Conservation (phyloP, 2,797 vertebrate species). For the Furcifer pardalis region DNA sequence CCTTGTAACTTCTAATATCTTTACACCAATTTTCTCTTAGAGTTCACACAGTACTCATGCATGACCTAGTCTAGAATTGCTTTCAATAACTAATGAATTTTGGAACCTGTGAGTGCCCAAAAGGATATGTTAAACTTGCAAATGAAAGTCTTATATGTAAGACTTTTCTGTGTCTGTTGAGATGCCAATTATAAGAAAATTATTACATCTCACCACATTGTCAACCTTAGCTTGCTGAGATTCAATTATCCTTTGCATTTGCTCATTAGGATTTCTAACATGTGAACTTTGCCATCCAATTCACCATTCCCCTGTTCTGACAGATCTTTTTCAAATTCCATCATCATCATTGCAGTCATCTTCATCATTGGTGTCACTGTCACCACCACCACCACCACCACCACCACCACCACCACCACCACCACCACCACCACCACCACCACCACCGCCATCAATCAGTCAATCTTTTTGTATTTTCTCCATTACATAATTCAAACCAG, state of each 20-base stretch:
- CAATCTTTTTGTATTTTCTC: background rate
- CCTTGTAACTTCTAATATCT: constrained; percentile 5
- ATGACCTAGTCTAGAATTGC: background rate
- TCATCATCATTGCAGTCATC: too few species aligned
- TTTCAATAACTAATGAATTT: background rate
- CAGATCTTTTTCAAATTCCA: constrained; percentile 17
- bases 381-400: too few species aligned
- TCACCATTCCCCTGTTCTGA: constrained; percentile 13
- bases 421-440: too few species aligned
- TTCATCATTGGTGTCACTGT: too few species aligned
- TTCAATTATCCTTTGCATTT: background rate
- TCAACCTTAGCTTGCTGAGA: background rate
- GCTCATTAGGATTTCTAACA: constrained; percentile 1
- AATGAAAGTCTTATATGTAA: background rate
- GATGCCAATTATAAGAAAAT: constrained; percentile 20
- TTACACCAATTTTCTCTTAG: constrained; percentile 6
- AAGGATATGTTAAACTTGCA: background rate
- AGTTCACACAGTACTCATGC: background rate
- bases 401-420: too few species aligned
- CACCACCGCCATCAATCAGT: too few species aligned
- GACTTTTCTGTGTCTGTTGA: background rate
- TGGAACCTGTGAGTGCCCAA: background rate
- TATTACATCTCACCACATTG: background rate
- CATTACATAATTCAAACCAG: background rate
- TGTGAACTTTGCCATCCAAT: constrained; percentile 15